Conservation (phyloP, 2,888 invertebrate genomes). For the Chrysodeixis includens region DNA sequence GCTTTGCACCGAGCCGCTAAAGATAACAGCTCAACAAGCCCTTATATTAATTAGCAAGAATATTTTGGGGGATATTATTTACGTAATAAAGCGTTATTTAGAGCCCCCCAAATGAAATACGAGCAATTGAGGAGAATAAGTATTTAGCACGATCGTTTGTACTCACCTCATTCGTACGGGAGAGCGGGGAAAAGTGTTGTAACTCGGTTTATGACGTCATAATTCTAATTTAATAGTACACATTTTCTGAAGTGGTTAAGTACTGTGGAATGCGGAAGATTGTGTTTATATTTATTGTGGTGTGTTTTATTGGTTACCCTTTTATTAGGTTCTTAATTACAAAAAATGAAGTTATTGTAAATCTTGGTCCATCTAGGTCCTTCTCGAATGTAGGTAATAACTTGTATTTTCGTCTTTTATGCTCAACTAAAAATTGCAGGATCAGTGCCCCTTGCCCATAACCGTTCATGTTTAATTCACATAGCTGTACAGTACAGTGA, state of each 20-base stretch:
- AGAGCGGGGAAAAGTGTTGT: constrained; percentile 18
- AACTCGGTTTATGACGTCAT: constrained; percentile 7
- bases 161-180: constrained; percentile 54
- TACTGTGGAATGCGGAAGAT: not conserved
- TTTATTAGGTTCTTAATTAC: too few species aligned
- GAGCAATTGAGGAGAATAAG: constrained; percentile 84
- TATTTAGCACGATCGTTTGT: constrained; percentile 74
- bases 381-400: too few species aligned
- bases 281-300: not conserved
- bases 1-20: constrained; percentile 62
- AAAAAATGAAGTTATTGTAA: too few species aligned
- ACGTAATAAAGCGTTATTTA: constrained; percentile 88
- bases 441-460: too few species aligned
- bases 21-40: constrained; percentile 73
- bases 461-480: too few species aligned
- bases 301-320: not conserved
- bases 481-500: too few species aligned
- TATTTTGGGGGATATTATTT: constrained; percentile 87
- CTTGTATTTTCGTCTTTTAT: too few species aligned
- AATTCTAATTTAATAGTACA: constrained; percentile 15
- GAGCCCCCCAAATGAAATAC: constrained; percentile 85
- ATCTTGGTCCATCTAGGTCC: too few species aligned
- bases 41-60: constrained; percentile 87
- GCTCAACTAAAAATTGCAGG: too few species aligned
- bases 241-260: constrained; percentile 1